These are phyloP conservation scores for Acropora yongei DNA, from an alignment of 64 coral and sea anemone species.

Conservation along the genomic window DNA sequence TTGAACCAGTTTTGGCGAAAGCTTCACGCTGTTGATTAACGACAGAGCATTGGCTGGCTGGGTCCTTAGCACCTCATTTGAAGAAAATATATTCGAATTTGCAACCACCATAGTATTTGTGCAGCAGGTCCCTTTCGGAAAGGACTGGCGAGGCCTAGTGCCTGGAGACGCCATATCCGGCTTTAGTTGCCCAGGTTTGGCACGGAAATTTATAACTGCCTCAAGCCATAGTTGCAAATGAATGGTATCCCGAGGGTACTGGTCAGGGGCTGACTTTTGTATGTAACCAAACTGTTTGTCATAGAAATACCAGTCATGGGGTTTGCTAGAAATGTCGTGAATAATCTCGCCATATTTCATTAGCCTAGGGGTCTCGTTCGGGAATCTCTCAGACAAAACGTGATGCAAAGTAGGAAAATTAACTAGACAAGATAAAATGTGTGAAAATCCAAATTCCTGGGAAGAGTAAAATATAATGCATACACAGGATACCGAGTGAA, in stretches of 20 bases:
- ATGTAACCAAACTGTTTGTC: too few relatives aligned
- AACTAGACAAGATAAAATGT: too few relatives aligned
- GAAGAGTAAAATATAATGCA: too few relatives aligned
- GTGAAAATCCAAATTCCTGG: too few relatives aligned
- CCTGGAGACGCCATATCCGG: background rate
- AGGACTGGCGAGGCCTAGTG: background rate
- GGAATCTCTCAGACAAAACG: too few relatives aligned
- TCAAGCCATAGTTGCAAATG: slow-evolving; percentile 10
- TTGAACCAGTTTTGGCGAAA: background rate
- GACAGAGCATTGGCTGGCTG: background rate
- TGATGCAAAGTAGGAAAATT: too few relatives aligned
- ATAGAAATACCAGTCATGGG: too few relatives aligned
- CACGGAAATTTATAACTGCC: background rate
- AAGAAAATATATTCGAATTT: background rate
- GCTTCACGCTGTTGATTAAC: background rate
- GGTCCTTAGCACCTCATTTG: background rate
- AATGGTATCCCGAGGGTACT: background rate
- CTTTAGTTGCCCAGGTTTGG: background rate
- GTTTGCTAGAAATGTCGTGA: too few relatives aligned
- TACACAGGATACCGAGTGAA: too few relatives aligned
- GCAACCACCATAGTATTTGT: background rate
- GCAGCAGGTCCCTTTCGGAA: slow-evolving; percentile 5
- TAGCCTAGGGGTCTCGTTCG: too few relatives aligned
- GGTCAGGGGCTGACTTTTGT: too few relatives aligned
- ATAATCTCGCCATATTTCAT: too few relatives aligned